phyloP scores from a whole-genome alignment of 2,888 invertebrate genomes.

The Tipula helvola region DNA sequence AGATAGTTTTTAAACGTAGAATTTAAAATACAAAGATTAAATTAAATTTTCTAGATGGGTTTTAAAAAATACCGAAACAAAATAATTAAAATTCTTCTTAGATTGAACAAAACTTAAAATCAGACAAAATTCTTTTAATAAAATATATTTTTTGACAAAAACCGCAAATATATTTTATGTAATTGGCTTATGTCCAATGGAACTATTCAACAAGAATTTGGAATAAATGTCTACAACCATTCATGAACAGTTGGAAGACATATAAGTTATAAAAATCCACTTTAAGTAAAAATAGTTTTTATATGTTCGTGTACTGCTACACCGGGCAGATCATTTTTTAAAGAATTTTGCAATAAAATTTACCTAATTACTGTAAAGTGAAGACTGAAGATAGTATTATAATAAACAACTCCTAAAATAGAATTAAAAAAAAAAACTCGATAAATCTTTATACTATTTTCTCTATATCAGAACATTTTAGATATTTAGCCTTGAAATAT shows the following conservation, averaged over 20 bases:
- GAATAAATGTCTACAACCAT: not conserved
- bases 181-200: not conserved
- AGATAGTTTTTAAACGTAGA: too few relatives aligned
- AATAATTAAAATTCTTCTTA: not conserved
- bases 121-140: not conserved
- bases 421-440: not conserved
- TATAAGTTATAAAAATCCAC: not conserved
- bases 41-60: too few relatives aligned
- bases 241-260: not conserved
- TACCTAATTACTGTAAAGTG: not conserved
- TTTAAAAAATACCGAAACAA: too few relatives aligned
- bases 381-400: not conserved
- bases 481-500: not conserved
- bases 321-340: not conserved
- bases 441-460: not conserved
- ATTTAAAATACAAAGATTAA: too few relatives aligned
- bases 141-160: not conserved
- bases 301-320: not conserved
- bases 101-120: not conserved
- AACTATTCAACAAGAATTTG: not conserved
- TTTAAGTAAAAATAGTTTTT: not conserved
- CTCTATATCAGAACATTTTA: not conserved
- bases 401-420: not conserved
- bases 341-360: not conserved
- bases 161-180: not conserved